Conservation (phyloP, 1,140 invertebrate species). For the Panulirus ornatus region DNA sequence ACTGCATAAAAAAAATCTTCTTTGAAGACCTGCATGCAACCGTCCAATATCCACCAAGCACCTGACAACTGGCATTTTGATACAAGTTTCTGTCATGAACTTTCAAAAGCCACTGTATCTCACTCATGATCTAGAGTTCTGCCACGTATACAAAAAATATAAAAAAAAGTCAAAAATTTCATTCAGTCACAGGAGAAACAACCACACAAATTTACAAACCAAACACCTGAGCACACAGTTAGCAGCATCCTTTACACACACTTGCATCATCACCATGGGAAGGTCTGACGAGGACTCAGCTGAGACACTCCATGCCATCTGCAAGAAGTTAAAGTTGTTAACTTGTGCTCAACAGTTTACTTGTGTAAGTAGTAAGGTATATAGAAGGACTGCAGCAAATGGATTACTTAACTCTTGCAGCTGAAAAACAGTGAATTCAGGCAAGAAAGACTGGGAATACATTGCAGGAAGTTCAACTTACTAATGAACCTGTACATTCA, state of each 20-base stretch:
- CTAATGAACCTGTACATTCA: neutral
- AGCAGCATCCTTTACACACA: neutral
- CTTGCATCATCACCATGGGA: slow-evolving; percentile 35
- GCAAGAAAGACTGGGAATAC: neutral
- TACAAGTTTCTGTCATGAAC: neutral
- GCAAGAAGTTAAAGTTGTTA: slow-evolving; percentile 2
- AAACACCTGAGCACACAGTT: neutral
- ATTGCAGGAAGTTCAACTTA: neutral
- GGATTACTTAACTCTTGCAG: neutral
- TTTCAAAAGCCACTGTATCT: neutral
- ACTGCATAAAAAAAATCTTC: neutral
- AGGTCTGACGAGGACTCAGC: slow-evolving; percentile 40
- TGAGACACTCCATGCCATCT: slow-evolving; percentile 41
- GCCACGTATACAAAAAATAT: neutral
- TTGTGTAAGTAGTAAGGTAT: neutral
- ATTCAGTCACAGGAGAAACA: neutral
- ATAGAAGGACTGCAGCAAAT: neutral
- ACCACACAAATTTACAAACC: slow-evolving; percentile 14
- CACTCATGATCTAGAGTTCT: neutral
- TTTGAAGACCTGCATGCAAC: neutral
- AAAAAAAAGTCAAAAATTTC: no score
- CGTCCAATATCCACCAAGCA: neutral
- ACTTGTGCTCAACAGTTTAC: neutral
- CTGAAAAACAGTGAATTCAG: neutral
- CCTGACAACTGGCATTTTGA: neutral